A percentile compares a stretch with the other conserved stretches of the same genome.
These are phyloP conservation scores for Chydorus sphaericus DNA, from an alignment of 2,888 invertebrate genomes.

Conservation along the genomic window DNA sequence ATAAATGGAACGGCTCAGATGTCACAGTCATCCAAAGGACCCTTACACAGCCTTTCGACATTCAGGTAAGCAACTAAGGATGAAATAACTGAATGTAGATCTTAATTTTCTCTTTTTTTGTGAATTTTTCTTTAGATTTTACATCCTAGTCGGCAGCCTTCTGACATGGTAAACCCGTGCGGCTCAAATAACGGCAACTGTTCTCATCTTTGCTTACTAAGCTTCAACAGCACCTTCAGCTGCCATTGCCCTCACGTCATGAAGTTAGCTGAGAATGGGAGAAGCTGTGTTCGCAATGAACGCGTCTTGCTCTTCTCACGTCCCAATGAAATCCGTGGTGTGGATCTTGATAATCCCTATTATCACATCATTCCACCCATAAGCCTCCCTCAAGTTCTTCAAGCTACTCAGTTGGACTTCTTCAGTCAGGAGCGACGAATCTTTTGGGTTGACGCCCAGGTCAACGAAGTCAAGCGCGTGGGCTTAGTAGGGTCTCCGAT, in stretches of 20 bases:
- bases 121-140: neutral
- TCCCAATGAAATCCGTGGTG: constrained; percentile 63
- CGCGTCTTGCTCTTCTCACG: constrained; percentile 61
- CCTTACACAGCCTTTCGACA: constrained; percentile 76
- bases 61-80: constrained; percentile 64
- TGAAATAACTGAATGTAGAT: constrained; percentile 45
- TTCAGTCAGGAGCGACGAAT: constrained; percentile 46
- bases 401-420: constrained; percentile 55
- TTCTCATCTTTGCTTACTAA: constrained; percentile 65
- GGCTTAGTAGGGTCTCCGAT: constrained; percentile 50
- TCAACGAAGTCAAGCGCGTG: constrained; percentile 56
- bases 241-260: constrained; percentile 82
- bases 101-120: no score
- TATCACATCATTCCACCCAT: constrained; percentile 70
- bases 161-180: constrained; percentile 45
- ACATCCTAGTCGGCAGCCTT: constrained; percentile 12
- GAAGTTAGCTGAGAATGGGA: constrained; percentile 49
- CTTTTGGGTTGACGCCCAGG: constrained; percentile 63
- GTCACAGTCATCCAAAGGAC: constrained; percentile 65
- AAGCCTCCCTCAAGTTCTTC: constrained; percentile 50
- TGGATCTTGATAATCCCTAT: constrained; percentile 57
- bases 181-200: constrained; percentile 54
- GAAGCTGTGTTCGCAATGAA: constrained; percentile 60
- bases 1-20: constrained; percentile 70
- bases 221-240: constrained; percentile 42